Percentiles rank a stretch among this genome's conserved stretches.
phyloP scores from a whole-genome alignment of 2,113 vertebrate genomes.

The Cardinalis cardinalis region DNA sequence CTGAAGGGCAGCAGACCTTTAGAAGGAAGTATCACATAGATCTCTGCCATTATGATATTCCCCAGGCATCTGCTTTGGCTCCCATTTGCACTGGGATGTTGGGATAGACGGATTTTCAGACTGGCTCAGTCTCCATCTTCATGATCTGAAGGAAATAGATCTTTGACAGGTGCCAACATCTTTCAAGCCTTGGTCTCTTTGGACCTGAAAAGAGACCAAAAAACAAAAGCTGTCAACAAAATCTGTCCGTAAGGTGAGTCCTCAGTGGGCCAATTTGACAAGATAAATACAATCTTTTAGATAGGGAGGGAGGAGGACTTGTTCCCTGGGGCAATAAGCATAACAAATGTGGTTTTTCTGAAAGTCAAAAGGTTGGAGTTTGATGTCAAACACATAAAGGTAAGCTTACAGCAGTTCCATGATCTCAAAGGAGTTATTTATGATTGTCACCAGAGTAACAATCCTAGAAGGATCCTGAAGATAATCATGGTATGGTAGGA shows the following conservation, averaged over 20 bases:
- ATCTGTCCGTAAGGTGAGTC: not conserved
- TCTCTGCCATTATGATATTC: not conserved
- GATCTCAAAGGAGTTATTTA: not conserved
- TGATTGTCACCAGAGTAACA: not conserved
- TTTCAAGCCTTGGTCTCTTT: not conserved
- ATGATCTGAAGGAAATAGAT: not conserved
- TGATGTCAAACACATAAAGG: not conserved
- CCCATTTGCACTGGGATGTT: not conserved
- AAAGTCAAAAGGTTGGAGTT: not conserved
- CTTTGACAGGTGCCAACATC: not conserved
- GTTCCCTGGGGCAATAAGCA: not conserved
- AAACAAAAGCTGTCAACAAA: not conserved
- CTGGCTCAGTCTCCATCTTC: not conserved
- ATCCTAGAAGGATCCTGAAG: not conserved
- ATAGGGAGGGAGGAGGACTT: not conserved
- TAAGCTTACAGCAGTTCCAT: not conserved
- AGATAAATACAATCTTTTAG: not conserved
- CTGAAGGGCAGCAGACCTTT: not conserved
- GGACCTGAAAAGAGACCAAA: no score
- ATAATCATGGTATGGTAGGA: not conserved
- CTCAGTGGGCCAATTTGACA: not conserved
- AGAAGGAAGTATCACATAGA: not conserved
- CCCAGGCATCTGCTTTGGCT: not conserved
- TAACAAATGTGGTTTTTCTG: not conserved
- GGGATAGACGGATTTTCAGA: not conserved